Evolutionary conservation across 2,888 invertebrate species (phyloP), one percentile per base, ranked within the genome.

Genomic region (Ochropleura plecta): DNA sequence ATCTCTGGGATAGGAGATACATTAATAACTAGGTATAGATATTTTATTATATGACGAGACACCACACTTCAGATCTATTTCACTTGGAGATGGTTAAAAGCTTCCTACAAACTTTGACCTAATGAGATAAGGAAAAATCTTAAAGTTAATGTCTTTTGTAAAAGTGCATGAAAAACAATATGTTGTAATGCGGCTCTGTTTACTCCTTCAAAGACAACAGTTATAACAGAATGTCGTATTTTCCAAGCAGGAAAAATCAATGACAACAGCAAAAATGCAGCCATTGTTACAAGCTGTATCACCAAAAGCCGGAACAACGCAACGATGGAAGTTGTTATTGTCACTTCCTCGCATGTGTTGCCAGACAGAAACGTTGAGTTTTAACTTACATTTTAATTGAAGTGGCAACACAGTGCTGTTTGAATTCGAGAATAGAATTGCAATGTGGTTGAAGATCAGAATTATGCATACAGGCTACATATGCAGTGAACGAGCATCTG

Each of bases 281-380:
- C 42, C 20, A 73, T 74, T 73, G 40, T 51, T 20, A 44, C 42
- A 81, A 72, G 53, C 20, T 62, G 44, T 55, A 44, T 53, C 64
- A 46, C 18, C 48, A 30, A 60, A 53, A 69, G n/a, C 55, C 12
- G 65, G 49, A 82, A 79, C 78, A 78, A 78, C 42, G 10, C 48
- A 30, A 46, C 78, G 18, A 68, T 65, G 40, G 14, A 67, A 79
- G 63, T 79, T 79, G 42, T 62, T 79, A 83, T 71, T 83, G 83
- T 68, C 20, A 64, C 60, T 66, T 81, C 69, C 64, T 60, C 55
- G 53, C 76, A 63, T 64, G 49, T 76, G 75, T 80, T 63, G 46
- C 79, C 84, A 72, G 69, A 64, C 49, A 76, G 81, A 64, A 62
- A 72, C 59, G 67, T 71, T 62, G 40, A 67, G 62, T 48, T 51